Conservation (phyloP, 2,797 vertebrate genomes). For the Myioborus miniatus region DNA sequence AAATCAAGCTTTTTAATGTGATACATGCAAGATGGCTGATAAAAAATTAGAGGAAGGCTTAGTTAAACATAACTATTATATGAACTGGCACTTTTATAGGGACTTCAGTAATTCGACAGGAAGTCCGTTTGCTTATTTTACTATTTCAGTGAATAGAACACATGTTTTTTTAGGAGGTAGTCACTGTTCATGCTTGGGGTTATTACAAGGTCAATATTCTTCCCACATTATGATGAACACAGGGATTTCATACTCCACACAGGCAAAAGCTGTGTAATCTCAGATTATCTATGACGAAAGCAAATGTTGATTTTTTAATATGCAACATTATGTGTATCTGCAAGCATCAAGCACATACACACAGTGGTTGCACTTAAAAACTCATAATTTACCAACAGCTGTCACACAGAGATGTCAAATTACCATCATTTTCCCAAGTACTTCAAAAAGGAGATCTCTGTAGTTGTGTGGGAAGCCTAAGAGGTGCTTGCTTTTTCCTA, state of each 20-base stretch:
- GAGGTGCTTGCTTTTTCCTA: background rate
- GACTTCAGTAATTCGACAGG: background rate
- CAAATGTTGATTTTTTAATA: conserved; percentile 41
- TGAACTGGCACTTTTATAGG: background rate
- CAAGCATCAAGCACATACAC: conserved; percentile 14
- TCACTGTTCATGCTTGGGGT: background rate
- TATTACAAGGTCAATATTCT: conserved; percentile 34
- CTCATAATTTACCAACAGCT: conserved; percentile 41
- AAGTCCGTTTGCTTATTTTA: background rate
- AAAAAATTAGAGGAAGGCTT: background rate
- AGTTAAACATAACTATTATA: background rate
- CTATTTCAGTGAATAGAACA: background rate
- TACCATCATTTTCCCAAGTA: conserved; percentile 26
- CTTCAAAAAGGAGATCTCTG: conserved; percentile 11
- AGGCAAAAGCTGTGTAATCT: conserved; percentile 34
- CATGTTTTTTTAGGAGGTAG: background rate
- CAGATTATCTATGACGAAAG: conserved; percentile 28
- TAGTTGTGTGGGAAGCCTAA: background rate
- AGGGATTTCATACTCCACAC: conserved; percentile 33
- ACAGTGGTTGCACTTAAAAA: conserved; percentile 24
- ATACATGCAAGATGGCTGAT: background rate
- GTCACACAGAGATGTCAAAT: conserved; percentile 53
- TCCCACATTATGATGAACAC: conserved; percentile 32
- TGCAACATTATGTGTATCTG: background rate
- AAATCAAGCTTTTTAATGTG: background rate